Evolutionary conservation across 2,113 vertebrate genomes (phyloP), one percentile per base, ranked within the genome.

Genomic region (Anser brachyrhynchus): DNA sequence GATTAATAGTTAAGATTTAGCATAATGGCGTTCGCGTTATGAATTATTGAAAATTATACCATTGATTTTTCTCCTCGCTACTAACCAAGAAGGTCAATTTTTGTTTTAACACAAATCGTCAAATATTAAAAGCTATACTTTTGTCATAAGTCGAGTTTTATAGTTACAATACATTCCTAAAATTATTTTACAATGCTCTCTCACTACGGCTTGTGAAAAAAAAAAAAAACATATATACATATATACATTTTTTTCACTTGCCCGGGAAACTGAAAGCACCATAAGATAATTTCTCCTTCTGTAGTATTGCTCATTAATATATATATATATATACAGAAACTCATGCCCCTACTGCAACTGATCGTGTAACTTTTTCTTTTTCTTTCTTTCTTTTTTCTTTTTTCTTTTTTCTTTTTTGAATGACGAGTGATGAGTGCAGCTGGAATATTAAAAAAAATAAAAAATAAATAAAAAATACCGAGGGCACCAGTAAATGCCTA

Each of bases 1-100:
- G 98, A 98, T 98, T 98, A 97, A 98, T 98, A 98, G 97, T 98
- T 98, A 97, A 97, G 97, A 98, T 98, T 98, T 98, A 98, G 97
- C 97, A 98, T 98, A 98, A 98, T 98, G 98, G 98, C 84, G 76
- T 97, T 98, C 91, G 80, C 92, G 96, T 98, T 98, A 98, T 98
- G 98, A 98, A 98, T 98, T 98, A 98, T 98, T 98, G 98, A 98
- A 98, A 98, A 97, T 98, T 97, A 97, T 98, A 95, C 96, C 96
- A 98, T 98, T 98, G 97, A 98, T 98, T 98, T 97, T 96, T 97
- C 97, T 59, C 80, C 95, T 94, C 67, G 21, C 96, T 96, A 94
- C 97, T 96, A 97, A 97, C 97, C 91, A 94, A 98, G 97, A 97
- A 98, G 98, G 97, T 98, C 98, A 98, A 98, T 98, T 98, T 98